Conservation (phyloP, 2,797 vertebrate species). For the Brachyalestes nurse region DNA sequence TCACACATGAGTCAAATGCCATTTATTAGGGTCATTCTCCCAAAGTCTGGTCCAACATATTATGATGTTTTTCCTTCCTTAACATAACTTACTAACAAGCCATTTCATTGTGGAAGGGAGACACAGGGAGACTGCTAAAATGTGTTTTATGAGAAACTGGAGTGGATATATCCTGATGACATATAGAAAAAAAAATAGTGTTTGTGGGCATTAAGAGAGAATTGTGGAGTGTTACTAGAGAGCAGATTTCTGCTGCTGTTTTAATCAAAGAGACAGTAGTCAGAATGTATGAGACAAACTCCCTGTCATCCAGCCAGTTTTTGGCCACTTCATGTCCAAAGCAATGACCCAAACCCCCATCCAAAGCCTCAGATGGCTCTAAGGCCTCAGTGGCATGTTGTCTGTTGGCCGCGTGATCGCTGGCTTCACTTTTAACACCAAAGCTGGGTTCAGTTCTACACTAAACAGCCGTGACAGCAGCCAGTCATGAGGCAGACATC, state of each 20-base stretch:
- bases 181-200: no score
- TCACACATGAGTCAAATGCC: not conserved
- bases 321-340: conserved; percentile 28
- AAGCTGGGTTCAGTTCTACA: conserved; percentile 36
- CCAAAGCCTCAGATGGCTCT: conserved; percentile 44
- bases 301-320: conserved; percentile 16
- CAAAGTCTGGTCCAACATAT: not conserved
- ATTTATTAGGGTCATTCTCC: not conserved
- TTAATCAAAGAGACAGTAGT: conserved; percentile 46
- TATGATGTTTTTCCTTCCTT: not conserved
- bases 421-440: conserved; percentile 40
- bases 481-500: conserved; percentile 50
- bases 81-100: not conserved
- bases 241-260: conserved; percentile 12
- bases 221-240: not conserved
- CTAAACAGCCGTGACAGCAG: conserved; percentile 47
- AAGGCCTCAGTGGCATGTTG: conserved; percentile 39
- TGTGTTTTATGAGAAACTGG: not conserved
- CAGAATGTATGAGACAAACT: conserved; percentile 29
- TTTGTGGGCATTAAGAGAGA: not conserved
- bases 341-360: conserved; percentile 31
- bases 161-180: not conserved
- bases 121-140: not conserved
- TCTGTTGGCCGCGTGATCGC: conserved; percentile 30
- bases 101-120: not conserved